A percentile compares a stretch with the other conserved stretches of the same genome.
phyloP scores from a whole-genome alignment of 1,140 invertebrate genomes.

The Anadara kagoshimensis region DNA sequence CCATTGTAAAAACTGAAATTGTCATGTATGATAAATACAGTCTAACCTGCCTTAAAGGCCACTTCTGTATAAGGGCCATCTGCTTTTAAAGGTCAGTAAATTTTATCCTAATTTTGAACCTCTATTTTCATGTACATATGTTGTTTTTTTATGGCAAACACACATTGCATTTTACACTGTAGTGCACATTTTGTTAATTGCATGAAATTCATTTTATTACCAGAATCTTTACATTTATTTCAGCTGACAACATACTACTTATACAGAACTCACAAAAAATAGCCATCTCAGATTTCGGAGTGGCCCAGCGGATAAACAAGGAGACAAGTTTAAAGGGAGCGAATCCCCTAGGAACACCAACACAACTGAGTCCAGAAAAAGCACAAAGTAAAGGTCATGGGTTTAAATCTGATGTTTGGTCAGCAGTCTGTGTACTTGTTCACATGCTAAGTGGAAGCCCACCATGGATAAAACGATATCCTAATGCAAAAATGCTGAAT shows the following conservation, averaged over 20 bases:
- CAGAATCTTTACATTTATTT: slow-evolving; percentile 3
- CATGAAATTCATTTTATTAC: no score
- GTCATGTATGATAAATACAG: no score
- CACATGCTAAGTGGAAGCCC: slow-evolving; percentile 65
- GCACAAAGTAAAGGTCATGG: slow-evolving; percentile 60
- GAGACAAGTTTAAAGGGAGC: slow-evolving; percentile 33
- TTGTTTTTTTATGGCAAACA: no score
- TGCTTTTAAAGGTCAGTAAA: no score
- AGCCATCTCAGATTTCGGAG: slow-evolving; percentile 63
- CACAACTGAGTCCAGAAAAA: slow-evolving; percentile 69
- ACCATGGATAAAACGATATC: slow-evolving; percentile 60
- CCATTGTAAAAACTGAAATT: no score
- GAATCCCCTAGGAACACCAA: slow-evolving; percentile 54
- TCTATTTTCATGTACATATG: no score
- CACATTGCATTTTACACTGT: no score
- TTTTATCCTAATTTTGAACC: no score
- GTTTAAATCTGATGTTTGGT: slow-evolving; percentile 66
- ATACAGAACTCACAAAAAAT: slow-evolving; percentile 40
- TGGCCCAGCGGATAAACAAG: slow-evolving; percentile 42
- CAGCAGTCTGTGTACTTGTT: slow-evolving; percentile 59
- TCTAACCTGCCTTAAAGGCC: no score
- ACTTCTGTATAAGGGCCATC: no score
- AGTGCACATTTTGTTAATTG: no score
- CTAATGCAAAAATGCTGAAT: slow-evolving; percentile 45
- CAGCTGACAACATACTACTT: slow-evolving; percentile 68